Base-by-base conservation (phyloP, 2,797 vertebrate genomes). In the Knipowitschia caucasica region DNA sequence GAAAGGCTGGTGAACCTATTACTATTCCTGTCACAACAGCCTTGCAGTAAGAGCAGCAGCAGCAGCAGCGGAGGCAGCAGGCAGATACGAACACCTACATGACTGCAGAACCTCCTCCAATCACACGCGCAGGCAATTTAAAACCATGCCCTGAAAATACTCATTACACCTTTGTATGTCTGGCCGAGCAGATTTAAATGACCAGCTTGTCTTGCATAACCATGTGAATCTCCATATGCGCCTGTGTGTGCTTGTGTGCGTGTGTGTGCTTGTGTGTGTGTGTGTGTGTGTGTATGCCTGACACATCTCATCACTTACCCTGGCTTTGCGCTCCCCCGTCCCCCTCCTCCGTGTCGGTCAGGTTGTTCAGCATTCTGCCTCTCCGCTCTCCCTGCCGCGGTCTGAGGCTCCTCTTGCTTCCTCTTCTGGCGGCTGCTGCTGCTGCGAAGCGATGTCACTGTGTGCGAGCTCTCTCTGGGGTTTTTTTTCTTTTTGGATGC, bases 291-390 rank as follows among this genome's bases (percentile, higher is more conserved):
- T 44, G 31, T 50, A 29, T 53, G 43, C 30, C 34, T 56, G 50
- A 77, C 76, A 87, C 78, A 89, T 89, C 89, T 86, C 86, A 84
- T 80, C 81, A 91, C 94, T 94, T 92, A 96, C 95, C 94, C 85
- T 94, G 94, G 78, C 86, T 89, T 77, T 93, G 94, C 65, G 92
- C 91, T 77, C 92, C 94, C 81, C 93, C 94, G 72, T 98, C 95
- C 81, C 92, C 94, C 84, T 98, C 95, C 91, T 96, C 94, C 71
- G 93, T 93, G 85, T 98, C 95, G 67, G 93, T 94, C 91, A 98
- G 93, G 92, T 95, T 96, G 93, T 98, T 98, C 69, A 95, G 93
- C 95, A 98, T 98, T 90, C 91, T 88, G 84, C 80, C 86, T 79
- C 56, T 43, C 40, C 40, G 14, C 60, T 80, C 65, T 63, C 47